Percentiles rank a stretch among this genome's conserved stretches.
Evolutionary conservation across 2,113 vertebrate species (phyloP).

Genomic region (Piliocolobus tephrosceles): DNA sequence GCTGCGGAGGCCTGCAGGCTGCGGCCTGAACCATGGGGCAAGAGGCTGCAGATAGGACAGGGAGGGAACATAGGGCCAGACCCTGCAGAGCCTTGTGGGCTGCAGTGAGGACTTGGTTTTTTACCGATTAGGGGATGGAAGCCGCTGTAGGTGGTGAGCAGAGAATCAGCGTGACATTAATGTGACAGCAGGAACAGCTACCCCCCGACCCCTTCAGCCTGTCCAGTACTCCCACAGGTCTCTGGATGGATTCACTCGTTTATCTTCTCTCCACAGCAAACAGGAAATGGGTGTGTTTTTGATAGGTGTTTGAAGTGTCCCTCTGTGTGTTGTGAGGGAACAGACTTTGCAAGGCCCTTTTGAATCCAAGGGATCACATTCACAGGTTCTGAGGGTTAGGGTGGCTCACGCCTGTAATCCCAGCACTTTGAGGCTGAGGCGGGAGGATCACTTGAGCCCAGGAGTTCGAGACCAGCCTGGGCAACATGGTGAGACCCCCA

Average conservation of each 20-base stretch:
- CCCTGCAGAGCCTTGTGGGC: not conserved
- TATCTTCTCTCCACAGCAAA: not conserved
- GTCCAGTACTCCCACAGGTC: not conserved
- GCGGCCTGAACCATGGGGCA: accelerated
- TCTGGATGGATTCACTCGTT: not conserved
- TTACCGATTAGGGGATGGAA: no score
- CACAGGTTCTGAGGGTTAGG: no score
- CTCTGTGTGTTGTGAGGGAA: not conserved
- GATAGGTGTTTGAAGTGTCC: no score
- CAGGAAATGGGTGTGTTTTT: no score
- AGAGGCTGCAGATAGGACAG: not conserved
- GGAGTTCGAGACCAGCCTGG: no score
- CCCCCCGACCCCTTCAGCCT: not conserved
- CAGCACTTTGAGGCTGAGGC: no score
- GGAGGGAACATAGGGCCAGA: not conserved
- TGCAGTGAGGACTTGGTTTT: not conserved
- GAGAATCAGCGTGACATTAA: not conserved
- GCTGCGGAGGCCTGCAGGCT: not conserved
- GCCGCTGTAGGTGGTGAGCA: not conserved
- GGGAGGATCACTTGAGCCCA: no score
- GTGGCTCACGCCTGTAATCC: no score
- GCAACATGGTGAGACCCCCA: no score
- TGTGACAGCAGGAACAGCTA: not conserved
- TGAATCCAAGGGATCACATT: no score
- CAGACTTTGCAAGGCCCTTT: not conserved